Base-by-base conservation (phyloP, 2,888 invertebrate genomes). In the Parasteatoda lunata region DNA sequence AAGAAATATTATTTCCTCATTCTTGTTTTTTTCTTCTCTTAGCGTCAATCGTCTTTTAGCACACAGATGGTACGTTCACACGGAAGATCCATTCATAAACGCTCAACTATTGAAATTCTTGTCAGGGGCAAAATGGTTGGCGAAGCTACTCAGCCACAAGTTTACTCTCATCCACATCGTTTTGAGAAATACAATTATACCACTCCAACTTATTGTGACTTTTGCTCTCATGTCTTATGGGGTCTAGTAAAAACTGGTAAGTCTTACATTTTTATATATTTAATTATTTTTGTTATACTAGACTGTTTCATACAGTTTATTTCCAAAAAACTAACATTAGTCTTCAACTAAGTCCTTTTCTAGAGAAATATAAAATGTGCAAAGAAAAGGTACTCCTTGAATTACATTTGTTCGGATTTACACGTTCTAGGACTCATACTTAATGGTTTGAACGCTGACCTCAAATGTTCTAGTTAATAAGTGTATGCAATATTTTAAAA, bases 171-270 rank as follows among this genome's bases (percentile, higher is more conserved):
- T 92, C 96, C 96, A 0, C 94, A 94, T 90, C 94, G 96, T 90
- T 97, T 97, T 91, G 97, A 97, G 92, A 94, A 95, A 91, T 95
- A 96, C 92, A 96, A 96, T 90, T 96, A 95, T 91, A 96, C 96
- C 0, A 96, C 96, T 6, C 96, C 96, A 64, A 96, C 96, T 3
- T 95, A 96, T 91, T 98, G 98, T 93, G 97, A 97, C 93, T 95
- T 95, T 91, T 98, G 98, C 93, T 95, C 95, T 54, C 96, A 96
- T 91, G 94, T 97, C 88, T 93, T 98, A 75, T 98, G 97, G 97
- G 97, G 97, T 13, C 96, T 97, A 79, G 96, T 97, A 78, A 96
- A 96, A 93, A 96, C 92, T 89, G 92, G 92, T 92, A 89, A 83
- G 51, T 75, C n/a, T 52, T 7, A n/a, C n/a, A 47, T 45, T 11